Percentiles rank a stretch among this genome's conserved stretches.
phyloP scores from a whole-genome alignment of 2,797 vertebrate genomes.

The Varecia variegata region DNA sequence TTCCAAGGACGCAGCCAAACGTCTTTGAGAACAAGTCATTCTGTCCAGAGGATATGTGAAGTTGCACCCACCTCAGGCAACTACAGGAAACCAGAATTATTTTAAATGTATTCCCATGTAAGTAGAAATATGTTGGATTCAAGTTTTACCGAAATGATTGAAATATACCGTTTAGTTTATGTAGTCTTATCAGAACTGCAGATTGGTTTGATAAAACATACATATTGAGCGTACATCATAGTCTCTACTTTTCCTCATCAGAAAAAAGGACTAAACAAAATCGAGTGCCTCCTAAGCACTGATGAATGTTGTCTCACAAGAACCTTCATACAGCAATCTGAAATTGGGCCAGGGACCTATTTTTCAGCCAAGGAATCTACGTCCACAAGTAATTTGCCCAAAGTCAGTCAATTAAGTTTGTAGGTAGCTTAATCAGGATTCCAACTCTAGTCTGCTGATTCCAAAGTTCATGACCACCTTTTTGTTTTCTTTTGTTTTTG shows the following conservation, averaged over 20 bases:
- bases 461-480: background rate
- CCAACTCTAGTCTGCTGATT: background rate
- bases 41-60: background rate
- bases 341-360: background rate
- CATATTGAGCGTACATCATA: background rate
- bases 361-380: background rate
- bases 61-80: background rate
- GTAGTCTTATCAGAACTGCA: background rate
- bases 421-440: background rate
- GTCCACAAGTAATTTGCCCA: background rate
- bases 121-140: background rate
- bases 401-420: background rate
- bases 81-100: slow-evolving; percentile 5
- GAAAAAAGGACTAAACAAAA: background rate
- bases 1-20: slow-evolving; percentile 31
- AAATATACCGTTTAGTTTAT: background rate
- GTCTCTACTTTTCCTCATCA: background rate
- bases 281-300: background rate
- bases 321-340: background rate
- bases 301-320: background rate
- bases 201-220: background rate
- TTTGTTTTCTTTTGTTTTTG: no score
- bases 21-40: background rate
- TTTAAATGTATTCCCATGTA: background rate
- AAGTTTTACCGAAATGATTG: slow-evolving; percentile 28